Conservation (phyloP, 2,797 vertebrate genomes). For the Mycteria americana region DNA sequence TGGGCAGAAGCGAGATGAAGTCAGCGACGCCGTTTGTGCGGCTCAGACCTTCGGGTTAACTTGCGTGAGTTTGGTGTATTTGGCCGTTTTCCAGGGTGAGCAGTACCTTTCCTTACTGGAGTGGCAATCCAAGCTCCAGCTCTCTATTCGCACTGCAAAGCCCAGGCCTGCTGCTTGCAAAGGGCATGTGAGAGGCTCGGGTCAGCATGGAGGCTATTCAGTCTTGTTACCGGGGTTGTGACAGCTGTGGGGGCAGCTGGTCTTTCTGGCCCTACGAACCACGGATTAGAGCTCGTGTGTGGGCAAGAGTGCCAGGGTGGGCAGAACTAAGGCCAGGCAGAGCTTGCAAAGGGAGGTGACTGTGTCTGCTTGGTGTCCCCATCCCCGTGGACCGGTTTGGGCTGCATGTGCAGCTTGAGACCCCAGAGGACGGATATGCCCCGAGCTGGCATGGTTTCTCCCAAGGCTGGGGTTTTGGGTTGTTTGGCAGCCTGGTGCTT, state of each 20-base stretch:
- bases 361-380: background rate
- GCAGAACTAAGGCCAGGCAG: background rate
- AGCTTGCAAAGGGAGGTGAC: background rate
- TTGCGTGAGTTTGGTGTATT: background rate
- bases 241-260: background rate
- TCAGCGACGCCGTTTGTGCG: rapidly evolving
- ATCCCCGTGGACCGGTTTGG: background rate
- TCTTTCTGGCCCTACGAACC: background rate
- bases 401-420: background rate
- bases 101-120: background rate
- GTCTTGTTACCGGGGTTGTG: background rate
- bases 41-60: background rate
- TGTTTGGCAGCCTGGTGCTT: background rate
- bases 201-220: background rate
- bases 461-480: background rate
- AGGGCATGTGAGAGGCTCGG: background rate
- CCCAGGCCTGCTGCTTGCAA: background rate
- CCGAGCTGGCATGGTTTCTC: background rate
- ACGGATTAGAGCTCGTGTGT: background rate
- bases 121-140: background rate
- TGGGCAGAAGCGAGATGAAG: background rate
- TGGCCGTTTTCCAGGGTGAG: background rate
- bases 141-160: background rate
- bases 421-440: background rate
- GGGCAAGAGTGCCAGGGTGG: background rate